phyloP scores from a whole-genome alignment of 2,797 vertebrate genomes.

The Anguilla megastoma region DNA sequence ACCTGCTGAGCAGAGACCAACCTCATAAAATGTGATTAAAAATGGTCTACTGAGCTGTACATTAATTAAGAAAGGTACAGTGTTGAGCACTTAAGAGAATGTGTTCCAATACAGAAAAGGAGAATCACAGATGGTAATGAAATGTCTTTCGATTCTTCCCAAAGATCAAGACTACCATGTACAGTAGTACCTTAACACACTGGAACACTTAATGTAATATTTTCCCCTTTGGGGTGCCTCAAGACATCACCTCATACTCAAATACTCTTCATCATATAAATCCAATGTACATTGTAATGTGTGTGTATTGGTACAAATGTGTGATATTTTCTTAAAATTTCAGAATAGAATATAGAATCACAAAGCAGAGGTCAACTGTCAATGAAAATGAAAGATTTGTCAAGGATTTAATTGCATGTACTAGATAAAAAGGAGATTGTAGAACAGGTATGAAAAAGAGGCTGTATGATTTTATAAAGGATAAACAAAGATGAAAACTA shows the following conservation, averaged over 20 bases:
- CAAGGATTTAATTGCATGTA: conserved; percentile 34
- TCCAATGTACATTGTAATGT: neutral
- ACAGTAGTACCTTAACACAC: neutral
- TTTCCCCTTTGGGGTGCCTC: neutral
- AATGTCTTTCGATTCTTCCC: neutral
- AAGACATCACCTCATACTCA: neutral
- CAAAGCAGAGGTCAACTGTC: conserved; percentile 32
- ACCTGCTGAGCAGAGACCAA: neutral
- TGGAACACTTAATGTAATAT: neutral
- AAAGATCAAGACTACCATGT: neutral
- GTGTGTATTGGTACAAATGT: neutral
- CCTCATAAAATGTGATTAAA: neutral
- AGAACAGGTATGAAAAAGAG: conserved; percentile 51
- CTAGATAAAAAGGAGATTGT: conserved; percentile 45
- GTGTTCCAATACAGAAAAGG: neutral
- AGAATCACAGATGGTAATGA: neutral
- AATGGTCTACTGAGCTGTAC: neutral
- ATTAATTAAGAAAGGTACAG: neutral
- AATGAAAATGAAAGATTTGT: conserved; percentile 15
- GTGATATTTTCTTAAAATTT: conserved; percentile 21
- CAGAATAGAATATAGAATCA: conserved; percentile 12
- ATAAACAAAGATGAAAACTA: conserved; percentile 75
- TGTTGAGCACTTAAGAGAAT: neutral
- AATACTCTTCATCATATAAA: neutral
- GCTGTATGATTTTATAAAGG: conserved; percentile 60